A percentile compares a stretch with the other conserved stretches of the same genome.
These are phyloP conservation scores for Zaprionus kolodkinae DNA, from an alignment of 1,140 invertebrate species.

Conservation along the genomic window DNA sequence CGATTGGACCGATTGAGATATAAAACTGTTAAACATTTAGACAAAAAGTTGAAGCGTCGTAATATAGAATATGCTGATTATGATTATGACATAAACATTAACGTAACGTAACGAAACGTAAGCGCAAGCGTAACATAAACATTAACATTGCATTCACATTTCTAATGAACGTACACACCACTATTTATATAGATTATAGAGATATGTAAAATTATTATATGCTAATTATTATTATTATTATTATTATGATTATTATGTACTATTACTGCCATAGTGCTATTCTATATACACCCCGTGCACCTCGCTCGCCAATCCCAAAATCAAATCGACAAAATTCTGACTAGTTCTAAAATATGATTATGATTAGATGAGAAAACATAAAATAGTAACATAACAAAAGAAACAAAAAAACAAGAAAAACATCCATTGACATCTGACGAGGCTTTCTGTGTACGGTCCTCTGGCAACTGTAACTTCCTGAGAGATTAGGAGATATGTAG, in stretches of 20 bases:
- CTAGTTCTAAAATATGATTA: constrained; percentile 40
- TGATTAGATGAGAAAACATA: constrained; percentile 28
- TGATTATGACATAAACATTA: constrained; percentile 46
- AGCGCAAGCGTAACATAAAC: constrained; percentile 42
- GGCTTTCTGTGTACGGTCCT: constrained; percentile 41
- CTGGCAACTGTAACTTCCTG: constrained; percentile 34
- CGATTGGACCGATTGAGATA: constrained; percentile 21
- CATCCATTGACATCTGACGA: constrained; percentile 28
- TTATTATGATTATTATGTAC: constrained; percentile 73
- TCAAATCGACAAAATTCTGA: constrained; percentile 32
- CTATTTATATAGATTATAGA: constrained; percentile 65
- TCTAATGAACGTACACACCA: constrained; percentile 54
- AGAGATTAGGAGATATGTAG: not conserved
- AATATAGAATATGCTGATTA: constrained; percentile 39
- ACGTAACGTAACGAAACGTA: constrained; percentile 2
- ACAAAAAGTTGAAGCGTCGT: constrained; percentile 42
- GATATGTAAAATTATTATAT: constrained; percentile 71
- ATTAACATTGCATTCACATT: constrained; percentile 59
- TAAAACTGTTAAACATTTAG: constrained; percentile 72
- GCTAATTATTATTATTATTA: constrained; percentile 63
- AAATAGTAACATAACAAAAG: constrained; percentile 18
- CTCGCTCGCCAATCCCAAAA: constrained; percentile 51
- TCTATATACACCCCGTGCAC: constrained; percentile 56
- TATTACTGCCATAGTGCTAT: constrained; percentile 79
- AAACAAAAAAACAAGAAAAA: too few relatives aligned